Conservation (phyloP, 2,113 vertebrate species). For the Parus major region DNA sequence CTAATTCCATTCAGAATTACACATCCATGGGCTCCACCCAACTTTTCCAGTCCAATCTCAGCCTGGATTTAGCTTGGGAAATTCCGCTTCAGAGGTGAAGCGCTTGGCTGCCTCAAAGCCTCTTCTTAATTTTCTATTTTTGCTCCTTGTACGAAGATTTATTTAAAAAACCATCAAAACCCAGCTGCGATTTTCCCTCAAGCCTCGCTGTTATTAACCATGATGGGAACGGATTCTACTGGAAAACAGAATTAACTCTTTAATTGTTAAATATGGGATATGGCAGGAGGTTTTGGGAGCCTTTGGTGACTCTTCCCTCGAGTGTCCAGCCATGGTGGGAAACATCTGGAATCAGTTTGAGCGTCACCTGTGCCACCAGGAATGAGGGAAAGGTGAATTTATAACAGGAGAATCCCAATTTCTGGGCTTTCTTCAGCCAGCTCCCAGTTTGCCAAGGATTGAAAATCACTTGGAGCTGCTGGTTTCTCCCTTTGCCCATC, state of each 20-base stretch:
- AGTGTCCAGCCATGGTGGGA: no score
- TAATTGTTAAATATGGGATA: no score
- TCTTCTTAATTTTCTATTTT: neutral
- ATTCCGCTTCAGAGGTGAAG: neutral
- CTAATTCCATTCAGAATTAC: neutral
- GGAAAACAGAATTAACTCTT: neutral
- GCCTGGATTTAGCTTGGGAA: neutral
- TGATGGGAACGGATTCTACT: neutral
- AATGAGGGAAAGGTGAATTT: neutral
- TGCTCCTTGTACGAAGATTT: neutral
- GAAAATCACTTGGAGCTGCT: neutral
- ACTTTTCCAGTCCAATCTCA: neutral
- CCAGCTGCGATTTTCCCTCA: neutral
- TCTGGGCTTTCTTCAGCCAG: neutral
- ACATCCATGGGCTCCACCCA: neutral
- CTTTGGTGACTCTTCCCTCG: no score
- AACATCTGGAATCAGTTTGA: neutral
- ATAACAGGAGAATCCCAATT: neutral
- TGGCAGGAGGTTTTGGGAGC: neutral
- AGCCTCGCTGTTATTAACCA: neutral
- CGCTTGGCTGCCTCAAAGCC: neutral
- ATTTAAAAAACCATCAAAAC: neutral
- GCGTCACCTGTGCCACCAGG: neutral
- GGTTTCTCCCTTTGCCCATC: neutral
- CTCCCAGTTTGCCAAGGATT: neutral